These are phyloP conservation scores for Pharmacophagus antenor DNA, from an alignment of 2,888 invertebrate genomes.

Conservation along the genomic window DNA sequence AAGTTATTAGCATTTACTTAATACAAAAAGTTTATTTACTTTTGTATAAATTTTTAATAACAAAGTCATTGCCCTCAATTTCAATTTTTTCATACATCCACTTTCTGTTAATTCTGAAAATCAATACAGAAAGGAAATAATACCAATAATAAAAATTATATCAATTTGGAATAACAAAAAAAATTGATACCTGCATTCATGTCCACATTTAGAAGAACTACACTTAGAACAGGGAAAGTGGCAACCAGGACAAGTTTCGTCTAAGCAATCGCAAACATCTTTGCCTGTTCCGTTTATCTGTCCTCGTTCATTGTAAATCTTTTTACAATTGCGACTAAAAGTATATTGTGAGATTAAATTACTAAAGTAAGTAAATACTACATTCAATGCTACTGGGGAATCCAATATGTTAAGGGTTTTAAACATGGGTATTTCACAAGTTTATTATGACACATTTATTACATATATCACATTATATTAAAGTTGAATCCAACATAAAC, in stretches of 20 bases:
- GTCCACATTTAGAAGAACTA: slow-evolving; percentile 87
- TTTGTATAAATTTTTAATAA: slow-evolving; percentile 80
- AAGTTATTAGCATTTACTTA: slow-evolving; percentile 79
- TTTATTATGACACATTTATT: too few relatives aligned
- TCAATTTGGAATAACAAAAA: neutral
- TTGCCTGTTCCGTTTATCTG: slow-evolving; percentile 81
- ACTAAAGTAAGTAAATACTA: too few relatives aligned
- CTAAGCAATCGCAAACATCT: slow-evolving; percentile 93
- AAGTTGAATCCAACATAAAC: too few relatives aligned
- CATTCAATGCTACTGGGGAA: too few relatives aligned
- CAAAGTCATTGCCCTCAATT: slow-evolving; percentile 88
- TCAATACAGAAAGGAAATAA: slow-evolving; percentile 36
- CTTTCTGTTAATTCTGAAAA: slow-evolving; percentile 85
- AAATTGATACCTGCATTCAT: slow-evolving; percentile 84
- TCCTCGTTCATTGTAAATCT: slow-evolving; percentile 87
- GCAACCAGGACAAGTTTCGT: slow-evolving; percentile 89
- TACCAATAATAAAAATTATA: neutral
- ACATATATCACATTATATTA: too few relatives aligned
- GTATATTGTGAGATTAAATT: neutral
- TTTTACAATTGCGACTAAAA: slow-evolving; percentile 75
- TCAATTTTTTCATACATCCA: slow-evolving; percentile 89
- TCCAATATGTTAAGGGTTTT: too few relatives aligned
- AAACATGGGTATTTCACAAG: too few relatives aligned
- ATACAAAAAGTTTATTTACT: slow-evolving; percentile 44
- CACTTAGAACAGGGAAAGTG: slow-evolving; percentile 90